Percentiles rank a stretch among this genome's conserved stretches.
These are phyloP conservation scores for Synanthedon tipuliformis DNA, from an alignment of 2,888 invertebrate genomes.

Conservation along the genomic window DNA sequence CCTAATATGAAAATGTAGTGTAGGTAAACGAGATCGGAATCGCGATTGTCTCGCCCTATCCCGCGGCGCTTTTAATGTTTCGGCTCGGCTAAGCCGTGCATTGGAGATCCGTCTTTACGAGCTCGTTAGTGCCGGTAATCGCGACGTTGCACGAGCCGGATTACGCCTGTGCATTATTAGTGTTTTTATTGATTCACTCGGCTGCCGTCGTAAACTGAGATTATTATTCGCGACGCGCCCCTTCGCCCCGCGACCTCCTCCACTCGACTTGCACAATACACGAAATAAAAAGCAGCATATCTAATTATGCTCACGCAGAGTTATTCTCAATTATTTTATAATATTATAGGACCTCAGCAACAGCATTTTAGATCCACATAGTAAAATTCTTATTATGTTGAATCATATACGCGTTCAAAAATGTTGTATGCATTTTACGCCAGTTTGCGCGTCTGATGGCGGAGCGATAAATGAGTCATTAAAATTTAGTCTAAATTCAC, in stretches of 20 bases:
- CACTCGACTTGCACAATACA: constrained; percentile 28
- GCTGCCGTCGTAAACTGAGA: constrained; percentile 69
- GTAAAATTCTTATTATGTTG: no score
- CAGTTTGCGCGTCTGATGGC: no score
- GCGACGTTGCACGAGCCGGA: constrained; percentile 62
- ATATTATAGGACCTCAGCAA: no score
- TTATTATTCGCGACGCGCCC: constrained; percentile 64
- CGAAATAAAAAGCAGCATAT: neutral
- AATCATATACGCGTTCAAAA: no score
- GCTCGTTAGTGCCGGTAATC: constrained; percentile 68
- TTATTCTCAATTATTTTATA: no score
- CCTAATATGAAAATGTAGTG: neutral
- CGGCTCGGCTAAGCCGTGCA: constrained; percentile 57
- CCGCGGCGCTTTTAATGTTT: constrained; percentile 27
- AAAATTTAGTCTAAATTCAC: no score
- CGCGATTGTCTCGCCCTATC: constrained; percentile 8
- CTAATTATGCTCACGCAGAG: neutral
- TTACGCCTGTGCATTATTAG: constrained; percentile 70
- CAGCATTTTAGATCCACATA: no score
- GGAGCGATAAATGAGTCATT: no score
- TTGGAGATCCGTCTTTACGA: constrained; percentile 66
- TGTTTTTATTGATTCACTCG: constrained; percentile 72
- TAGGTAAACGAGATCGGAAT: neutral
- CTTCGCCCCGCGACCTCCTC: constrained; percentile 30
- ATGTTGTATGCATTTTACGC: no score